phyloP scores from a whole-genome alignment of 1,140 invertebrate genomes.

The Whitmania pigra region DNA sequence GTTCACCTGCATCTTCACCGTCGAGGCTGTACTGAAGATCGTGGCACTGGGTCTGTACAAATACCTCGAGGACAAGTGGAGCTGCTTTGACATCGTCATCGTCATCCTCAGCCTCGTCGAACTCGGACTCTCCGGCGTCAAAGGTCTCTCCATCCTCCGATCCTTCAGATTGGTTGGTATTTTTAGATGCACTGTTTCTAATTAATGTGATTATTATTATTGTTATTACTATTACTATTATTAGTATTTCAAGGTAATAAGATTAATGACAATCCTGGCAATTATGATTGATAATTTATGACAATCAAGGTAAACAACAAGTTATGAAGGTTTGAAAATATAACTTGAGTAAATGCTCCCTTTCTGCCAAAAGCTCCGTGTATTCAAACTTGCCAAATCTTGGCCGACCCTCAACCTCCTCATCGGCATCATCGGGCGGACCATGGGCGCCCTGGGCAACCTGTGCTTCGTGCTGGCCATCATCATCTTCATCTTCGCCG shows the following conservation, averaged over 20 bases:
- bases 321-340: no score
- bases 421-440: conserved; percentile 95
- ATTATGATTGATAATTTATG: no score
- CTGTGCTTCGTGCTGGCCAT: conserved; percentile 91
- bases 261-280: no score
- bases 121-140: conserved; percentile 76
- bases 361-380: conserved; percentile 55
- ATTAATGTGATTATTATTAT: neutral
- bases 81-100: conserved; percentile 97
- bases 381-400: conserved; percentile 97
- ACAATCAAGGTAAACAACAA: no score
- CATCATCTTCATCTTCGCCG: conserved; percentile 97
- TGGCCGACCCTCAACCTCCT: conserved; percentile 96
- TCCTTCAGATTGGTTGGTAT: conserved; percentile 88
- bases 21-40: conserved; percentile 87
- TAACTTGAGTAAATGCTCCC: neutral
- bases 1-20: conserved; percentile 91
- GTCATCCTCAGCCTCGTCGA: conserved; percentile 86
- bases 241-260: neutral
- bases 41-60: conserved; percentile 89
- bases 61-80: conserved; percentile 98
- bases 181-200: neutral
- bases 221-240: no score
- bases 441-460: conserved; percentile 92
- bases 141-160: conserved; percentile 86